Base-by-base conservation (phyloP, 2,888 invertebrate genomes). In the Diploptera punctata region DNA sequence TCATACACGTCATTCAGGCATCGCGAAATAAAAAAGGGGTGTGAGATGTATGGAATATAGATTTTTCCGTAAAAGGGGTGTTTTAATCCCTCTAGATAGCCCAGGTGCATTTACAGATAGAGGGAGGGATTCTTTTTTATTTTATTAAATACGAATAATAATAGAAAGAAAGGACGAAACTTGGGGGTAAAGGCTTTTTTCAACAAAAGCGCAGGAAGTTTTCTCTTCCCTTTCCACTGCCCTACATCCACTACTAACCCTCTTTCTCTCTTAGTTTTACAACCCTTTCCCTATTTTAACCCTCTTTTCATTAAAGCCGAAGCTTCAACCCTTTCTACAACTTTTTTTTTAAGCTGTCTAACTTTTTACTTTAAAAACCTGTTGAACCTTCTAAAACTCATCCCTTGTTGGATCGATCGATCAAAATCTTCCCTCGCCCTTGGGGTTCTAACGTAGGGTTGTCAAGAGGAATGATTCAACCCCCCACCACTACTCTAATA, bases 221-320 rank as follows among this genome's bases (percentile, higher is more conserved):
- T 26, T 29, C 57, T 29, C 54, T 54, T 16, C 26, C n/a, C n/a
- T n/a, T n/a, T n/a, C n/a, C n/a, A n/a, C 16, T 54, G 54, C 3
- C 54, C 57, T 57, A 57, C 57, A 57, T 65, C 65, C 47, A 43
- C 69, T 69, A 69, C 60, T 69, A 60, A 69, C 69, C 69, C 69
- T 44, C 69, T 60, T 69, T 69, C 31, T 33, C 60, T 47, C 60
- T 44, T 47, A 60, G 60, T 69, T 69, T 69, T 69, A 60, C 69
- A 69, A 69, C 69, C 69, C 69, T 69, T 69, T 60, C 69, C 60
- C 60, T 43, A 57, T 60, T 69, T 69, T 69, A 60, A 69, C 43
- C 65, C 65, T 44, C 65, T 65, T 65, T 65, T 65, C 65, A 65
- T 65, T 44, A 65, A 44, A 65, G 33, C 65, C 44, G 44, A 65